These are phyloP conservation scores for Heterodera schachtii DNA, from an alignment of 1,140 invertebrate genomes.

Conservation along the genomic window DNA sequence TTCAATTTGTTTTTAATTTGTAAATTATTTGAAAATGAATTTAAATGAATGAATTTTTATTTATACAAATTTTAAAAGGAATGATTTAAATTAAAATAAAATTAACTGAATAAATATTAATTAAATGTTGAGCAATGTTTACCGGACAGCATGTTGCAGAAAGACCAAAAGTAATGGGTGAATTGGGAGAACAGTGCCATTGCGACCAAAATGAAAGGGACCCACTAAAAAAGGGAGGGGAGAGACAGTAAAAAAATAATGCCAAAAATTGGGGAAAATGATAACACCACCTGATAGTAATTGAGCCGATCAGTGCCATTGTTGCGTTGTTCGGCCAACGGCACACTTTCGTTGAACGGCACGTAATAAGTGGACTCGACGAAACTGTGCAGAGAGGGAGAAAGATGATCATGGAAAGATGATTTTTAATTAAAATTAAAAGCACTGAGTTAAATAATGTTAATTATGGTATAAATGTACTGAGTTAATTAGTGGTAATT, in stretches of 20 bases:
- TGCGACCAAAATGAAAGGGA: slow-evolving; percentile 23
- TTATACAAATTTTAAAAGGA: no score
- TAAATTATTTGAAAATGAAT: no score
- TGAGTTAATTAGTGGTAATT: background rate
- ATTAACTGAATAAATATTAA: no score
- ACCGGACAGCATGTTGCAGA: slow-evolving; percentile 22
- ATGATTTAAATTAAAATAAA: no score
- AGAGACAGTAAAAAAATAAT: no score
- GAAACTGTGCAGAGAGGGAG: background rate
- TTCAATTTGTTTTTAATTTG: background rate
- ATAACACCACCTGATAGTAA: background rate
- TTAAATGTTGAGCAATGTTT: background rate
- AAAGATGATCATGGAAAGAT: background rate
- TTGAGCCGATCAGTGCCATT: background rate
- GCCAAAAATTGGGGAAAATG: no score
- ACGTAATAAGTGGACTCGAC: slow-evolving; percentile 4
- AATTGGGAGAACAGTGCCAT: slow-evolving; percentile 16
- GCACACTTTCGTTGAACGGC: background rate
- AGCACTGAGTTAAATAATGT: background rate
- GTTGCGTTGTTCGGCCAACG: background rate
- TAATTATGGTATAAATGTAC: no score
- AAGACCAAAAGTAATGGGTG: slow-evolving; percentile 20
- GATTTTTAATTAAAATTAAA: background rate
- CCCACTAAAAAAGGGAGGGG: slow-evolving; percentile 6
- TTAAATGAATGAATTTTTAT: no score